These are phyloP conservation scores for Callocephalon fimbriatum DNA, from an alignment of 2,113 vertebrate genomes.

Conservation along the genomic window DNA sequence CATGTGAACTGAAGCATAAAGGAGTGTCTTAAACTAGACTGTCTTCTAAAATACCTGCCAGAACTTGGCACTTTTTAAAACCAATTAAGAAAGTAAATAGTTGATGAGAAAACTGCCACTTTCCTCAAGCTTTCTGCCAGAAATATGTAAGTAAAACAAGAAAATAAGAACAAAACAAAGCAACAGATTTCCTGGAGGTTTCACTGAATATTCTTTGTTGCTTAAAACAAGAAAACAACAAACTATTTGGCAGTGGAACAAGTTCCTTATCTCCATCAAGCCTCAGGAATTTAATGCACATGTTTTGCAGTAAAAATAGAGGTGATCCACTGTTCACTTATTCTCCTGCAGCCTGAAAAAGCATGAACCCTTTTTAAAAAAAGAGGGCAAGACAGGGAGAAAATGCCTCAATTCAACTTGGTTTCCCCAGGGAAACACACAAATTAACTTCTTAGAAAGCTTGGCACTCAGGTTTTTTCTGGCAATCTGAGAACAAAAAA, in stretches of 20 bases:
- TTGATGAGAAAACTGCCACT: background rate
- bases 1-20: background rate
- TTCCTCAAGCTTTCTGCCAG: background rate
- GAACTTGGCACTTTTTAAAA: background rate
- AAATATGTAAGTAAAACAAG: background rate
- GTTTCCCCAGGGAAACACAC: background rate
- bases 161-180: background rate
- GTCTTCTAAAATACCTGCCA: background rate
- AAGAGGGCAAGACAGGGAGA: background rate
- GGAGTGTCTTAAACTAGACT: background rate
- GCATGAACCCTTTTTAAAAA: background rate
- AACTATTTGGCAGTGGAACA: background rate
- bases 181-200: background rate
- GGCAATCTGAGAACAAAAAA: background rate
- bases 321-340: background rate
- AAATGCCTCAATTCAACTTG: background rate
- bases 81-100: background rate
- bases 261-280: slow-evolving; percentile 15
- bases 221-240: slow-evolving; percentile 5
- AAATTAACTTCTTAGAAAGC: background rate
- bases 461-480: background rate
- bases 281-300: background rate
- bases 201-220: background rate
- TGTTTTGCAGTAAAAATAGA: slow-evolving; percentile 44
- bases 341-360: background rate